Evolutionary conservation across 2,113 vertebrate species (phyloP).

Genomic region (cat (Felis catus)): DNA sequence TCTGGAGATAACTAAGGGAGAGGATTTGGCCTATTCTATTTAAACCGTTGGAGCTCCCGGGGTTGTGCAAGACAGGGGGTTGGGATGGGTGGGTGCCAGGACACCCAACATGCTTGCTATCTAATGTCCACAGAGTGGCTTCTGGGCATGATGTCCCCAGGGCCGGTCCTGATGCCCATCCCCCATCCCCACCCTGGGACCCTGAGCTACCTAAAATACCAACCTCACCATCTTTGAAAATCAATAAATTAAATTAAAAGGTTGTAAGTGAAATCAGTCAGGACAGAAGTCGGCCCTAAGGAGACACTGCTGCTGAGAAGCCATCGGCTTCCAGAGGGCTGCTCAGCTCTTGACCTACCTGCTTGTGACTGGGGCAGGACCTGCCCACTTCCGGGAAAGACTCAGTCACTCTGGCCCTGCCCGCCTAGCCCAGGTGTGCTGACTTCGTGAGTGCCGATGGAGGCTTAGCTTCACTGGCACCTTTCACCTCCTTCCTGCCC

Average conservation of each 20-base stretch:
- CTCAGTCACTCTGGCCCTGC: background rate
- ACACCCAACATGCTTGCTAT: background rate
- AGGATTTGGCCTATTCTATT: background rate
- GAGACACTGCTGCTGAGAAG: background rate
- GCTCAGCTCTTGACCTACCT: background rate
- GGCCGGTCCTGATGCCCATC: background rate
- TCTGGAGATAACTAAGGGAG: background rate
- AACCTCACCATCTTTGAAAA: background rate
- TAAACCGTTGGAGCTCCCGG: background rate
- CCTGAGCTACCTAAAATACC: background rate
- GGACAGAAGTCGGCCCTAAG: background rate
- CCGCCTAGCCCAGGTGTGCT: background rate
- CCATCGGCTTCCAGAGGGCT: background rate
- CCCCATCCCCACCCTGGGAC: background rate
- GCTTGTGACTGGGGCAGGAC: background rate
- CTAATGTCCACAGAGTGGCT: background rate
- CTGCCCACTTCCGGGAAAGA: background rate
- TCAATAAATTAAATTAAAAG: background rate
- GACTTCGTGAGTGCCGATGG: background rate
- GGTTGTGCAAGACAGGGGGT: background rate
- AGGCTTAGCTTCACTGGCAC: background rate
- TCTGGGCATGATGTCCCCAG: background rate
- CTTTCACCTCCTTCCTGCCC: constrained; percentile 67
- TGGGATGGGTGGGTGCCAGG: background rate
- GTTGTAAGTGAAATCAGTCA: background rate